Evolutionary conservation across 1,140 invertebrate species (phyloP), one percentile per base, ranked within the genome.

Genomic region (Lasioglossum baleicum): DNA sequence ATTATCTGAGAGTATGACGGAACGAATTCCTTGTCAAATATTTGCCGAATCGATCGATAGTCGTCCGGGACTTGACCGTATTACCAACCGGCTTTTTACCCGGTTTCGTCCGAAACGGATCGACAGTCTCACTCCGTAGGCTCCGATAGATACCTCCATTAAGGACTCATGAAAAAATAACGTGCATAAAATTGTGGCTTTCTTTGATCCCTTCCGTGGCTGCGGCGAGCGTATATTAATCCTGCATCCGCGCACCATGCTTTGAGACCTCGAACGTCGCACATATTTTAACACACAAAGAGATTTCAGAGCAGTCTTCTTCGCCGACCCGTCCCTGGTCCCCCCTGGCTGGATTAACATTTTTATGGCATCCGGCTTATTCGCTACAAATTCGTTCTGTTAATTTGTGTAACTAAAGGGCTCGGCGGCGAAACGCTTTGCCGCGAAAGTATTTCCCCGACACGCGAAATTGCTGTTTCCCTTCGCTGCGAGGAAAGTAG

Each of bases 201-300:
- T 10, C 69, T 78, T 78, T 78, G 44, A 78, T 78, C 42, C 22
- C 0, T 15, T 31, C 5, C 6, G 17, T 15, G 35, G 56, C 15
- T 7, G 31, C 63, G 26, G 69, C 60, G 53, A 65, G 69, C 35
- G 58, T 72, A 44, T 63, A 73, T 77, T 77, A 77, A 69, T 77
- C 56, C 51, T 69, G 44, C 66, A 67, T 78, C 61, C 68, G 26
- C 68, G 40, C 63, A 48, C 60, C 44, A 65, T 15, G 60, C 76
- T 78, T 78, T 73, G 76, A 72, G 71, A 56, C 42, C 31, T 22
- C 40, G 48, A 72, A 15, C 15, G 22, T 78, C 20, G 22, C 35
- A 60, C 69, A 78, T 78, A 78, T 73, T 73, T 72, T 78, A 73
- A 78, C 60, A 72, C 60, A 65, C 35, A 72, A 78, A 78, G 48